Evolutionary conservation across 2,888 invertebrate species (phyloP), one percentile per base, ranked within the genome.

Genomic region (Pilophorus perplexus): DNA sequence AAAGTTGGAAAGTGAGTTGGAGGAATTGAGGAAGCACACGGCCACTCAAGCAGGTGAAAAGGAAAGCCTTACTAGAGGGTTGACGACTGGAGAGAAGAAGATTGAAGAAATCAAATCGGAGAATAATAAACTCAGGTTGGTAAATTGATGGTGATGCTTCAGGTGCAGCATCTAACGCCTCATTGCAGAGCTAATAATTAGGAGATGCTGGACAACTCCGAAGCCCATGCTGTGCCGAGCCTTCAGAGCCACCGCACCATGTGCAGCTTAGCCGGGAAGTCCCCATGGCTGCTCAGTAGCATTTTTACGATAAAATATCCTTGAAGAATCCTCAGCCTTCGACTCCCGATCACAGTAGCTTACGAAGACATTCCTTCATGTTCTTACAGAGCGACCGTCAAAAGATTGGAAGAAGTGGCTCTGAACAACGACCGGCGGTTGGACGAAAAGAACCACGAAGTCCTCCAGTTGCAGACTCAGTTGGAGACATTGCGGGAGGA

Each of bases 381-480:
- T n/a, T n/a, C n/a, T n/a, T 55, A 16, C n/a, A 70, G 69, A 42
- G 67, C 68, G 16, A 66, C 69, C 6, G 46, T 68, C 1, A 20
- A 59, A n/a, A 60, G 68, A 27, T 54, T 82, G 74, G 84, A 85
- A 73, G 86, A 86, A 70, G 75, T 78, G 0, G 81, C 82, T 20
- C 76, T 83, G 5, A 81, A 82, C 8, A 80, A 82, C 69, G 84
- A 85, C 72, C 83, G 83, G 73, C 80, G 83, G 8, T 77, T 84
- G 1, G 84, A 86, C 64, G 85, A 85, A 75, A 86, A 86, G 75
- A 78, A 83, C 75, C 85, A 87, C 71, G 87, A 87, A 74, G 83
- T 85, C 66, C 82, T 83, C 0, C 84, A 85, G 73, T 74, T 87
- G 1, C 82, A 83, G 1, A 82, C 84, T 0, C 85, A 85, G 74